Evolutionary conservation across 2,113 vertebrate genomes (phyloP), one percentile per base, ranked within the genome.

Genomic region (Ailuropoda melanoleuca): DNA sequence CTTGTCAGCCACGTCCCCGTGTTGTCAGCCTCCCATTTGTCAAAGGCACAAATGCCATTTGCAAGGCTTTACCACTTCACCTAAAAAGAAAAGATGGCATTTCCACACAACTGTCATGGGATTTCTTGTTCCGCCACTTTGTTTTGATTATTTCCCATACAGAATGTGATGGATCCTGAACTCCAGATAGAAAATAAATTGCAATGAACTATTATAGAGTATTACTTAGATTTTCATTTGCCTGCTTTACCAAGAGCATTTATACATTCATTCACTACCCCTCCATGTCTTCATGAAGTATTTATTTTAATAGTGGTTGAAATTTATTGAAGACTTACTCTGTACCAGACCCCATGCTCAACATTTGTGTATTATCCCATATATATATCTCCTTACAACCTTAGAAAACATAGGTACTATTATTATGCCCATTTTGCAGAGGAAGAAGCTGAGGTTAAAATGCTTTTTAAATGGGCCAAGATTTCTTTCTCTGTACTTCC

Each of bases 1-100:
- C 74, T 88, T 72, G 80, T 92, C 89, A 95, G 4, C 31, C 21
- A 43, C 0, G 1, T 56, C 74, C 24, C 64, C 13, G 4, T 88
- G 70, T 66, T 72, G 93, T 92, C 92, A 95, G 68, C 23, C 29
- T 95, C 62, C 46, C 50, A 70, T 72, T 84, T 58, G 68, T 93
- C 87, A 95, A 89, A 96, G 68, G 72, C 70, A 77, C 86, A 97
- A 93, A 58, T 62, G 87, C 34, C 56, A 55, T 82, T 68, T 46
- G 8, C 23, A 56, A 78, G 46, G 7, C 37, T 88, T 96, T 83
- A 31, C 43, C 1, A 11, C 31, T 62, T 97, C 64, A 78, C 75
- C 83, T 58, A 89, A 95, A 93, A 93, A 74, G 87, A 66, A 93
- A 92, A 37, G 21, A 31, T 93, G 34, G 15, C 43, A 39, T 90